These are phyloP conservation scores for Neotoxoptera formosana DNA, from an alignment of 1,140 invertebrate genomes.

Conservation along the genomic window DNA sequence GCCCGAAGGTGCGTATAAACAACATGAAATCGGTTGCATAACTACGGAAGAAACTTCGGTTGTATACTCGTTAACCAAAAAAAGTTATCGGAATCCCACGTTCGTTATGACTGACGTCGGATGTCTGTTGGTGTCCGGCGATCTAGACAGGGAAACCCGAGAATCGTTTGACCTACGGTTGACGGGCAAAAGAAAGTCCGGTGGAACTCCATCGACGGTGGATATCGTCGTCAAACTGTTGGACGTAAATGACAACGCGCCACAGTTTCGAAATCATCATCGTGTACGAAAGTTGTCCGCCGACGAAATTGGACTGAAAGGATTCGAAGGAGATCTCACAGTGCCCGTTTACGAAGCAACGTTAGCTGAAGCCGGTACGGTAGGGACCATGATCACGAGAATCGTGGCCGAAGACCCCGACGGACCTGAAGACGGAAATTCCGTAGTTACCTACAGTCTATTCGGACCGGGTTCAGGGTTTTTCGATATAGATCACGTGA, in stretches of 20 bases:
- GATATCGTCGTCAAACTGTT: constrained; percentile 81
- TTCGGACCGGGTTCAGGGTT: constrained; percentile 70
- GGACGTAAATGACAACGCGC: constrained; percentile 79
- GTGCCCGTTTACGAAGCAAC: constrained; percentile 76
- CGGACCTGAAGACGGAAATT: constrained; percentile 80
- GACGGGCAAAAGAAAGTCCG: constrained; percentile 77
- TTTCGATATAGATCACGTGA: constrained; percentile 81
- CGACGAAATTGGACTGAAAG: constrained; percentile 45
- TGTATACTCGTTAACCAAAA: neutral
- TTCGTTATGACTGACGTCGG: constrained; percentile 78
- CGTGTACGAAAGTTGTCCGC: constrained; percentile 40
- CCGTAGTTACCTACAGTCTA: constrained; percentile 77
- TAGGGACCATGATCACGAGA: constrained; percentile 74
- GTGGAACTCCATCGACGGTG: constrained; percentile 70
- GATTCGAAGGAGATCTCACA: constrained; percentile 40
- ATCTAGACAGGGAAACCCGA: constrained; percentile 79
- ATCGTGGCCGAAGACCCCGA: constrained; percentile 87
- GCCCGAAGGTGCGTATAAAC: constrained; percentile 77
- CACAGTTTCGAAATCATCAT: constrained; percentile 75
- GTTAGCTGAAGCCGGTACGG: constrained; percentile 73
- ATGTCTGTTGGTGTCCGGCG: constrained; percentile 78
- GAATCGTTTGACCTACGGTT: constrained; percentile 77
- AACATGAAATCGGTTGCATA: constrained; percentile 78
- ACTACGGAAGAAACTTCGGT: constrained; percentile 68
- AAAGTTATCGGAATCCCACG: constrained; percentile 18